Percentiles rank a stretch among this genome's conserved stretches.
These are phyloP conservation scores for Atherix ibis DNA, from an alignment of 2,888 invertebrate genomes.

Conservation along the genomic window DNA sequence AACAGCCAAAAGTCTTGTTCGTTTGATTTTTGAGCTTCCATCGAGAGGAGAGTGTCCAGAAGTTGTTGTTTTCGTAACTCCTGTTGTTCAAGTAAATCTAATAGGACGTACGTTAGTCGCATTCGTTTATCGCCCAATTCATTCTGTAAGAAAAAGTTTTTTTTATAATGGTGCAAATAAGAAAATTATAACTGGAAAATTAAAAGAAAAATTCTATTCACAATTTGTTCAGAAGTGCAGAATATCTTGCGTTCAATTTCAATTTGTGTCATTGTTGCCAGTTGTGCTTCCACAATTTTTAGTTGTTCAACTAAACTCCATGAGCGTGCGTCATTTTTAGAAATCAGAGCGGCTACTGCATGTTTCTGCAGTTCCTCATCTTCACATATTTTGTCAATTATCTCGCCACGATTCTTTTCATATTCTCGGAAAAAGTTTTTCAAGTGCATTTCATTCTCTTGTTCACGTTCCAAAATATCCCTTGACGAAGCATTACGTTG, in stretches of 20 bases:
- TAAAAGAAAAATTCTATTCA: no score
- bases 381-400: constrained; percentile 44
- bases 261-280: constrained; percentile 52
- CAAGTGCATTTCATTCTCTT: constrained; percentile 43
- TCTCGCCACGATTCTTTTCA: constrained; percentile 41
- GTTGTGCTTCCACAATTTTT: constrained; percentile 50
- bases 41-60: constrained; percentile 48
- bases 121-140: constrained; percentile 52
- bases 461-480: constrained; percentile 49
- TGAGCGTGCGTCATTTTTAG: constrained; percentile 55
- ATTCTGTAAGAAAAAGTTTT: constrained; percentile 36
- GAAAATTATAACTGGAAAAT: constrained; percentile 2
- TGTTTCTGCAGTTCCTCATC: constrained; percentile 58
- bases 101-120: constrained; percentile 47
- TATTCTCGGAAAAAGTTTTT: constrained; percentile 43
- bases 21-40: constrained; percentile 44
- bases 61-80: constrained; percentile 40
- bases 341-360: constrained; percentile 52
- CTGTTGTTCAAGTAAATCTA: constrained; percentile 53
- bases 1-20: constrained; percentile 53
- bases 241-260: constrained; percentile 56
- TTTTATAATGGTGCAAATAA: no score
- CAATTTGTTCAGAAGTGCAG: constrained; percentile 49
- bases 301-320: constrained; percentile 66
- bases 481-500: constrained; percentile 38